These are phyloP conservation scores for Salpingus planirostris DNA, from an alignment of 2,888 invertebrate genomes.

Conservation along the genomic window DNA sequence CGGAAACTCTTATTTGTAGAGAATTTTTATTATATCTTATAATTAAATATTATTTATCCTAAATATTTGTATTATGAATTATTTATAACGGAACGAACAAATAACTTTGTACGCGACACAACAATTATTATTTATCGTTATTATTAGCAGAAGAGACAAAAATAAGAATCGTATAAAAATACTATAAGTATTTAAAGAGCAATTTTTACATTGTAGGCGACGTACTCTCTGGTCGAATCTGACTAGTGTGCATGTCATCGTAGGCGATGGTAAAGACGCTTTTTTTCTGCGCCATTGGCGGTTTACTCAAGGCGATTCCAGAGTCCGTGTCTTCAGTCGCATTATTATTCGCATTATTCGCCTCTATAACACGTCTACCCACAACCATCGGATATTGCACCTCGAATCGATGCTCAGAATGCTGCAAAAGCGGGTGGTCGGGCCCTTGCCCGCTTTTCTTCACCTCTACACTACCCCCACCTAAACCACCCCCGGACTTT, in stretches of 20 bases:
- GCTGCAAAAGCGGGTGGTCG: conserved; percentile 62
- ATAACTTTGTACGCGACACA: too few relatives aligned
- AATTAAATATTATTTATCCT: too few relatives aligned
- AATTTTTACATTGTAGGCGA: too few relatives aligned
- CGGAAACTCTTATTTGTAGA: too few relatives aligned
- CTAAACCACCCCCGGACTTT: conserved; percentile 6
- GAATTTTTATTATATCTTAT: too few relatives aligned
- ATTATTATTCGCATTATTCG: background rate
- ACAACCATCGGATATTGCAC: conserved; percentile 27
- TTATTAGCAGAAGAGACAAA: too few relatives aligned
- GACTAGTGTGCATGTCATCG: conserved; percentile 80
- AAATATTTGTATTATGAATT: too few relatives aligned
- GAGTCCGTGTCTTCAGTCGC: conserved; percentile 56
- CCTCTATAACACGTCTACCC: conserved; percentile 47
- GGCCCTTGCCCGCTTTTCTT: conserved; percentile 27
- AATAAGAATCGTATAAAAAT: too few relatives aligned
- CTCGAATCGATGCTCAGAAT: conserved; percentile 71
- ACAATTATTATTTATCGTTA: too few relatives aligned
- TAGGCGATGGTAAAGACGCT: conserved; percentile 91
- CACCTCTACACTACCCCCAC: conserved; percentile 21
- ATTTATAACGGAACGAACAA: too few relatives aligned
- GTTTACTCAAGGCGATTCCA: conserved; percentile 65
- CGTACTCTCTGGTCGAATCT: conserved; percentile 70
- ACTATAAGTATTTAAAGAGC: too few relatives aligned
- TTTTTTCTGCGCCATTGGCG: conserved; percentile 76